Base-by-base conservation (phyloP, 1,140 invertebrate species). In the Orius insidiosus region DNA sequence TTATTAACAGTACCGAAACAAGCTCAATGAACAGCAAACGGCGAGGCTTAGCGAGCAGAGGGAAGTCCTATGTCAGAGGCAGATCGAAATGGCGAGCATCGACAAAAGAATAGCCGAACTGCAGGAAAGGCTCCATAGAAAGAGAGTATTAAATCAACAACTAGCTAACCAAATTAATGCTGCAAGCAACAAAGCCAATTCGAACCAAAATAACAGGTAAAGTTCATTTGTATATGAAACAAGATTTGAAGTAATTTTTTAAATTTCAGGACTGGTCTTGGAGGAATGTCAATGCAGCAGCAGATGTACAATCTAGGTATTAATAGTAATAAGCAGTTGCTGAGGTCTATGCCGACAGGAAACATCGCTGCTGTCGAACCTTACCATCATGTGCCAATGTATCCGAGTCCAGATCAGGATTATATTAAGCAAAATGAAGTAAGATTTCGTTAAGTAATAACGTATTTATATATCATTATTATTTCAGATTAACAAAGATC, bases 11-110 rank as follows among this genome's bases (percentile, higher is more conserved):
- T 92, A 92, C 61, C 85, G 89, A 15, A 94, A 94, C 65, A 93
- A 94, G 61, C 66, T 96, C 60, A 92, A 90, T 62, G 84, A 94
- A 59, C 86, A 95, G 59, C 89, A 96, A 63, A 89, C 85, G 60
- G 79, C 78, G 32, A 71, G 86, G 48, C 68, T 95, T 45, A 77
- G 79, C 42, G 77, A 85, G 52, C 88, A 94, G 63, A 71, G 85
- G 38, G 81, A 92, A 52, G 79, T 84, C 11, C 62, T 96, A 52
- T 76, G 78, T 11, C 80, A 86, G 53, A 64, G 84, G 16, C 85
- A 92, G 58, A 84, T 87, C 48, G 89, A 96, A 63, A 80, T 94
- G 67, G 71, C 78, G 11, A 76, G 80, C 42, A 89, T 96, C 57
- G 92, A 96, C 64, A 77, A 85, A 52, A 69, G 88, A 46, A 95